phyloP scores from a whole-genome alignment of 2,888 invertebrate genomes.

The Spodoptera exigua region DNA sequence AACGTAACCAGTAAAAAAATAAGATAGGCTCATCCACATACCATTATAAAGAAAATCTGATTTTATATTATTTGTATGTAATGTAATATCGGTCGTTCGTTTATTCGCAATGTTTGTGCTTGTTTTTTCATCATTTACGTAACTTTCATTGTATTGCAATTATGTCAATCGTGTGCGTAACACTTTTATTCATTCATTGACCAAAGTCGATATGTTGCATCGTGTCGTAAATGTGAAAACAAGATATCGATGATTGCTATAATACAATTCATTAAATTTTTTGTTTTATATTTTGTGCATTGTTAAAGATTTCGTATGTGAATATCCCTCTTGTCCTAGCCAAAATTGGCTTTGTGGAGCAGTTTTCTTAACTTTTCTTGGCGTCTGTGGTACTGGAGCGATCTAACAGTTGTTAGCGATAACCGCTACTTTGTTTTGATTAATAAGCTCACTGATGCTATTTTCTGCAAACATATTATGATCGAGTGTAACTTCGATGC shows the following conservation, averaged over 20 bases:
- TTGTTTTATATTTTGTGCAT: too few species aligned
- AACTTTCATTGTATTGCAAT: slow-evolving; percentile 5
- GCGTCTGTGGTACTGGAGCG: too few species aligned
- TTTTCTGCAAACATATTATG: slow-evolving; percentile 55
- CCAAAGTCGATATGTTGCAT: neutral
- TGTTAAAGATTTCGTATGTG: too few species aligned
- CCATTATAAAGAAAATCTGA: too few species aligned
- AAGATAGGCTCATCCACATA: neutral
- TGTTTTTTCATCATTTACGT: slow-evolving; percentile 9
- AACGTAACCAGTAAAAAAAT: too few species aligned
- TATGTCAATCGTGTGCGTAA: neutral
- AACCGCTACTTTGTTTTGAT: neutral
- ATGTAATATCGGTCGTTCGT: too few species aligned
- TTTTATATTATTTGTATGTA: too few species aligned
- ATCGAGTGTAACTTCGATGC: slow-evolving; percentile 63
- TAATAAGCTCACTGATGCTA: slow-evolving; percentile 7
- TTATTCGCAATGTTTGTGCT: neutral
- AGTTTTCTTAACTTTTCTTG: too few species aligned
- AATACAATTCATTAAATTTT: neutral
- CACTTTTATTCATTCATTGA: slow-evolving; percentile 3
- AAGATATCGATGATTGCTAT: neutral
- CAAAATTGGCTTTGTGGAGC: too few species aligned
- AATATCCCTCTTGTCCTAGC: too few species aligned
- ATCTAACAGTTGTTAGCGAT: neutral
- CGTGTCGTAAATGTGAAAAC: slow-evolving; percentile 3